Conservation (phyloP, 1,140 invertebrate genomes). For the Eciton burchellii region DNA sequence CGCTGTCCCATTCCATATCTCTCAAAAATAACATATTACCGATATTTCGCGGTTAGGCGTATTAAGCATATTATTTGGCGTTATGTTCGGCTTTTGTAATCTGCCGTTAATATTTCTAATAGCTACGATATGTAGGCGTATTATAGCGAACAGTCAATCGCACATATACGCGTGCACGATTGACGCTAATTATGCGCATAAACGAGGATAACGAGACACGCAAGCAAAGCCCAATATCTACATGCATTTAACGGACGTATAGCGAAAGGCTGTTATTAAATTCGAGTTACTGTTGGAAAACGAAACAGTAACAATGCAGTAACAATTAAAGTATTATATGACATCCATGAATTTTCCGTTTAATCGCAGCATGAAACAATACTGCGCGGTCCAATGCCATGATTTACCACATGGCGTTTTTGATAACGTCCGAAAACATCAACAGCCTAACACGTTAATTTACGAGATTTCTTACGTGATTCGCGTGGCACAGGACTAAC, state of each 20-base stretch:
- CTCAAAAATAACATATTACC: neutral
- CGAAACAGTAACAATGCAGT: neutral
- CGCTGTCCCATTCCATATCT: neutral
- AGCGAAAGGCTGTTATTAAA: constrained; percentile 17
- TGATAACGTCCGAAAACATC: neutral
- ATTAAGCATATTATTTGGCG: neutral
- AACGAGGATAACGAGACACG: constrained; percentile 18
- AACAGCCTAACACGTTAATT: constrained; percentile 1
- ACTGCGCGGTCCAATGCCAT: neutral
- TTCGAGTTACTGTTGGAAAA: neutral
- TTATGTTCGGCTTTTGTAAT: neutral
- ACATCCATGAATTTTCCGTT: constrained; percentile 15
- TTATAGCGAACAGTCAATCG: constrained; percentile 9
- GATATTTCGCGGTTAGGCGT: neutral
- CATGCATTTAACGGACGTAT: neutral
- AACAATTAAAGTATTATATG: constrained; percentile 37
- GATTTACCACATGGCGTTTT: constrained; percentile 1
- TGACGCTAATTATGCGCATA: constrained; percentile 20
- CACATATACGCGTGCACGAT: neutral
- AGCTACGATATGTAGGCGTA: neutral
- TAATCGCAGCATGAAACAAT: constrained; percentile 9
- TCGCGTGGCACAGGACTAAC: neutral
- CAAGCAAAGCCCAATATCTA: neutral
- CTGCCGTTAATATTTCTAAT: constrained; percentile 16
- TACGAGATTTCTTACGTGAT: neutral